Percentiles rank a stretch among this genome's conserved stretches.
Evolutionary conservation across 2,888 invertebrate genomes (phyloP).

Genomic region (Amphipoea lucens): DNA sequence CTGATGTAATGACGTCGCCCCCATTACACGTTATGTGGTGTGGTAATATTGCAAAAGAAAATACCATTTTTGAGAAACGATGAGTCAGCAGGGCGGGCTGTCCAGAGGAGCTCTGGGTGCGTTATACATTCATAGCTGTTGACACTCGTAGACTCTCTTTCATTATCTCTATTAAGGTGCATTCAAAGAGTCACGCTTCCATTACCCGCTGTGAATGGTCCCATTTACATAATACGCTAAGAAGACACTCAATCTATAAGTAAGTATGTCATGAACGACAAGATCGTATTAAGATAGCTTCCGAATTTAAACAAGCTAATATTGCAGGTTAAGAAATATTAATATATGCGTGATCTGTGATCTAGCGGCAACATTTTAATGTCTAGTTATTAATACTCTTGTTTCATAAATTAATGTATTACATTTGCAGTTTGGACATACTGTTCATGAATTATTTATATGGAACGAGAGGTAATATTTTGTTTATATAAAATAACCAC

Average conservation of each 20-base stretch:
- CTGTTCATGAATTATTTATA: constrained; percentile 53
- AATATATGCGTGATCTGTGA: constrained; percentile 30
- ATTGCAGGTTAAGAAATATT: constrained; percentile 13
- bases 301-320: constrained; percentile 65
- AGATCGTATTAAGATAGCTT: constrained; percentile 79
- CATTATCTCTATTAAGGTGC: constrained; percentile 65
- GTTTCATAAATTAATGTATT: constrained; percentile 33
- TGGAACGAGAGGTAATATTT: constrained; percentile 11
- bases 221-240: constrained; percentile 80
- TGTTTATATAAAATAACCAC: constrained; percentile 18
- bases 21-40: not conserved
- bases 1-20: no score
- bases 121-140: not conserved
- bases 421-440: constrained; percentile 30
- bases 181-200: constrained; percentile 45
- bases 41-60: not conserved
- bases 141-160: constrained; percentile 26
- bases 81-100: not conserved
- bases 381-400: not conserved
- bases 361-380: constrained; percentile 23
- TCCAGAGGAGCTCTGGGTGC: not conserved
- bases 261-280: constrained; percentile 66
- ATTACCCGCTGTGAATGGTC: constrained; percentile 75
- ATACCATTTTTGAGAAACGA: not conserved
- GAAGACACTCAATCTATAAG: constrained; percentile 69